A percentile compares a stretch with the other conserved stretches of the same genome.
Conservation (phyloP, 2,113 vertebrate species). For the Capra hircus region DNA sequence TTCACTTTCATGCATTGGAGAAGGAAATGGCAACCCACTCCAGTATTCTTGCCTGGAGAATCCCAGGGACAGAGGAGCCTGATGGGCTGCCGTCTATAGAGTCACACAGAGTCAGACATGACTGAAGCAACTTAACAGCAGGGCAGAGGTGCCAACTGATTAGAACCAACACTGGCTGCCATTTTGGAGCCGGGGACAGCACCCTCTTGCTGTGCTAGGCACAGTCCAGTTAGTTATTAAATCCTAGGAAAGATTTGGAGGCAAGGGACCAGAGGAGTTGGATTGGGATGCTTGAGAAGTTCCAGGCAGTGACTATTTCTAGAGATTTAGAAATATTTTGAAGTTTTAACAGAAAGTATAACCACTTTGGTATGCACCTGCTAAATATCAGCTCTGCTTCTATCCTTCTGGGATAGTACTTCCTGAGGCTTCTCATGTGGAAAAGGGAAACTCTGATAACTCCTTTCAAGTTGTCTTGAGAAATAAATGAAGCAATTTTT, state of each 20-base stretch:
- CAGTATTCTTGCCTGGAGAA: too few relatives aligned
- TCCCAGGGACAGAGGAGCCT: too few relatives aligned
- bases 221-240: not conserved
- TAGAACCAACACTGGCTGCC: not conserved
- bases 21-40: too few relatives aligned
- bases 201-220: not conserved
- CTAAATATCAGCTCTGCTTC: not conserved
- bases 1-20: too few relatives aligned
- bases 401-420: not conserved
- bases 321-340: not conserved
- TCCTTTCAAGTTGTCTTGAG: not conserved
- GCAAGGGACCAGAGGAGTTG: not conserved
- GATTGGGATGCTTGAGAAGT: not conserved
- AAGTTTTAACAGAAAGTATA: not conserved
- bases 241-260: not conserved
- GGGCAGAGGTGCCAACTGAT: not conserved
- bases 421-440: not conserved
- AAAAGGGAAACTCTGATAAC: not conserved
- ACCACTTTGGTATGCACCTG: not conserved
- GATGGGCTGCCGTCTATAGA: too few relatives aligned
- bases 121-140: not conserved
- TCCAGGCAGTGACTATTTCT: not conserved
- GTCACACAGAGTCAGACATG: too few relatives aligned
- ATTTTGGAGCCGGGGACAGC: accelerated
- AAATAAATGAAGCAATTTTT: not conserved